These are phyloP conservation scores for Drosophila niveifrons DNA, from an alignment of 2,888 invertebrate genomes.

Conservation along the genomic window DNA sequence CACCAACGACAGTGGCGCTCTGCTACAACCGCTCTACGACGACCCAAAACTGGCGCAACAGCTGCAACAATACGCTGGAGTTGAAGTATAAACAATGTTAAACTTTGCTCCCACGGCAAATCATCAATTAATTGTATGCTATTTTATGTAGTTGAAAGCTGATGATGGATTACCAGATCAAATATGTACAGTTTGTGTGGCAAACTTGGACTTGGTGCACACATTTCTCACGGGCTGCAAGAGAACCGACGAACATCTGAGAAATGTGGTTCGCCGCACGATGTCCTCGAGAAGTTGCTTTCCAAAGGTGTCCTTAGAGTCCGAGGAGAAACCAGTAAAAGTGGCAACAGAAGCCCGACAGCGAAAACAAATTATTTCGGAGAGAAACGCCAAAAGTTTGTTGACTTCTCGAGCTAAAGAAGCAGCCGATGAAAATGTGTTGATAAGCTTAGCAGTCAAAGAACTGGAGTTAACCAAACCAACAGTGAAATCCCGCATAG, in stretches of 20 bases:
- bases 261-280: conserved; percentile 49
- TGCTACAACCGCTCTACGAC: conserved; percentile 71
- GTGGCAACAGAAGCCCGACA: background rate
- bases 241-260: conserved; percentile 49
- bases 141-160: conserved; percentile 59
- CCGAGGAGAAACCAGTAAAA: background rate
- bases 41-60: conserved; percentile 50
- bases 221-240: conserved; percentile 54
- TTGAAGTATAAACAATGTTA: conserved; percentile 54
- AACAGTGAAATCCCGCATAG: background rate
- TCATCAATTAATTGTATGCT: background rate
- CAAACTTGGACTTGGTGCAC: conserved; percentile 39
- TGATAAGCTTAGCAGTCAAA: background rate
- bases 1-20: conserved; percentile 36
- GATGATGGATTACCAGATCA: conserved; percentile 79
- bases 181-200: conserved; percentile 66
- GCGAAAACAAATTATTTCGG: conserved; percentile 19
- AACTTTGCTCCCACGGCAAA: background rate
- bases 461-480: background rate
- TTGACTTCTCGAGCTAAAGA: conserved; percentile 2
- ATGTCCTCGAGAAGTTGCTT: conserved; percentile 53
- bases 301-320: background rate
- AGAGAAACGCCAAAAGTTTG: conserved; percentile 3
- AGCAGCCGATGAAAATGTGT: background rate
- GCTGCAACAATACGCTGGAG: conserved; percentile 78